A percentile compares a stretch with the other conserved stretches of the same genome.
Conservation (phyloP, 2,888 invertebrate genomes). For the Nezara viridula region DNA sequence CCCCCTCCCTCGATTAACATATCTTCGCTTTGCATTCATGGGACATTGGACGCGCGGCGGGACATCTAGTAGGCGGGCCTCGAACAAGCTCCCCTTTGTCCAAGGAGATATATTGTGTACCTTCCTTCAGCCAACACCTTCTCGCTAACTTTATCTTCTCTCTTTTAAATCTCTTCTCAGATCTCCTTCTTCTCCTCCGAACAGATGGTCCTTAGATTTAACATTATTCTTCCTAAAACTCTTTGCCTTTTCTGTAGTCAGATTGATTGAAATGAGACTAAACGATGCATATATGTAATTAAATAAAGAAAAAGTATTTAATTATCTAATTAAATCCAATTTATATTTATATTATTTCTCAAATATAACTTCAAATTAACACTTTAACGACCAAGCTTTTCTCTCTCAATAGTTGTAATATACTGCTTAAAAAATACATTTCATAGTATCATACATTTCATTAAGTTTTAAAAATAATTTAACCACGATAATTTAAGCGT, state of each 20-base stretch:
- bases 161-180: background rate
- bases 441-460: too few relatives aligned
- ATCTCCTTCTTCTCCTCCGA: background rate
- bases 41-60: background rate
- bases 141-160: background rate
- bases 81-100: background rate
- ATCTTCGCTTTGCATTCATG: slow-evolving; percentile 14
- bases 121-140: background rate
- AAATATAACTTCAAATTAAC: too few relatives aligned
- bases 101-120: background rate
- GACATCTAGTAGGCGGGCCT: background rate
- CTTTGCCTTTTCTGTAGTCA: background rate
- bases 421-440: too few relatives aligned
- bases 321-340: too few relatives aligned
- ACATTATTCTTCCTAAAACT: background rate
- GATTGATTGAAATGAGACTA: background rate
- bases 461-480: too few relatives aligned
- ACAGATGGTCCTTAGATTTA: background rate
- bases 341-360: too few relatives aligned
- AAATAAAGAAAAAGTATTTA: too few relatives aligned
- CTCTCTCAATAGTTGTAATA: too few relatives aligned
- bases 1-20: background rate
- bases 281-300: too few relatives aligned
- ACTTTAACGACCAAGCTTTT: too few relatives aligned
- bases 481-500: too few relatives aligned